These are phyloP conservation scores for Elachura formosa DNA, from an alignment of 2,113 vertebrate genomes.

Conservation along the genomic window DNA sequence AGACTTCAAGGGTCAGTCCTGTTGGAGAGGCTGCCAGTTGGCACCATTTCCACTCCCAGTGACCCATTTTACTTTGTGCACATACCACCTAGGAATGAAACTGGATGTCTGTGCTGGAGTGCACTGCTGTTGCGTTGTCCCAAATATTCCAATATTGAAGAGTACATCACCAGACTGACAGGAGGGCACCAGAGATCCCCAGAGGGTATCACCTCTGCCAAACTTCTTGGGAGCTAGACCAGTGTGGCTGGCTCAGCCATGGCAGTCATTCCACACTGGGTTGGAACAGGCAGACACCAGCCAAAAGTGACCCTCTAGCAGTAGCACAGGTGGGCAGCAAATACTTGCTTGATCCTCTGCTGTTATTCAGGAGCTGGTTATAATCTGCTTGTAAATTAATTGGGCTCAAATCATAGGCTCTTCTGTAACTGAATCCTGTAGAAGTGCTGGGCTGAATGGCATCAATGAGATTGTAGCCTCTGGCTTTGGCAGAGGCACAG, in stretches of 20 bases:
- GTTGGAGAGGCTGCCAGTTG: background rate
- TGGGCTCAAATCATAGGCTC: background rate
- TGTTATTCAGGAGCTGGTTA: background rate
- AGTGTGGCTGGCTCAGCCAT: background rate
- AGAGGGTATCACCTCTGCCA: background rate
- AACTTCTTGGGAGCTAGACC: background rate
- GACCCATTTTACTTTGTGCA: background rate
- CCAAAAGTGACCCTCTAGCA: background rate
- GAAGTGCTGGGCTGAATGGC: background rate
- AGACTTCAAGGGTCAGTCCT: background rate
- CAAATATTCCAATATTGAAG: background rate
- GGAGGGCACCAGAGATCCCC: background rate
- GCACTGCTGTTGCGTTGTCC: background rate
- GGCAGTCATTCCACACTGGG: accelerated
- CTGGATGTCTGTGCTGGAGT: background rate
- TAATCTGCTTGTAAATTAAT: background rate
- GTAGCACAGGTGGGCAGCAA: background rate
- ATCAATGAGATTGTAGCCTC: background rate
- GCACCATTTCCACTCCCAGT: background rate
- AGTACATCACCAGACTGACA: background rate
- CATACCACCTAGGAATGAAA: background rate
- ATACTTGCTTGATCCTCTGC: background rate
- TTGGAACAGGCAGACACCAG: background rate
- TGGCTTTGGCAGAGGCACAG: background rate
- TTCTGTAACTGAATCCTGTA: background rate